Conservation (phyloP, 2,113 vertebrate genomes). For the Grammomys dolichurus region DNA sequence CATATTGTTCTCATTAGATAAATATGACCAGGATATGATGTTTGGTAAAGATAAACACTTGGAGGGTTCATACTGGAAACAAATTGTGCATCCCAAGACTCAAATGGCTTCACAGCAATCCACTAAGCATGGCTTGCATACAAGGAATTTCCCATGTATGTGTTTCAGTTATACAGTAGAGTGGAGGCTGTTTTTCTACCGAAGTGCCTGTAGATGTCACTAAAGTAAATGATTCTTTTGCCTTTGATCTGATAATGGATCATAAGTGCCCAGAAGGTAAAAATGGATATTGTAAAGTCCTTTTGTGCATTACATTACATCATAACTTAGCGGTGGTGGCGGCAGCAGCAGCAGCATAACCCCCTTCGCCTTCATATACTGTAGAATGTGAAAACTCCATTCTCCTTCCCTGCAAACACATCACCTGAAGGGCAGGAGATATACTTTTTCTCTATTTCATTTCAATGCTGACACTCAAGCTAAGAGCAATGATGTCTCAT, state of each 20-base stretch:
- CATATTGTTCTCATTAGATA: not conserved
- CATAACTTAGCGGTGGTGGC: fast-evolving
- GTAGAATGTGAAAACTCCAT: not conserved
- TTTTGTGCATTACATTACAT: not conserved
- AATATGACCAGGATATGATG: not conserved
- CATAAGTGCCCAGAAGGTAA: not conserved
- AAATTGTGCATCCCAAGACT: not conserved
- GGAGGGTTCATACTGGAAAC: not conserved
- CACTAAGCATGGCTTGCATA: no score
- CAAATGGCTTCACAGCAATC: not conserved
- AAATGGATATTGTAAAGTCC: not conserved
- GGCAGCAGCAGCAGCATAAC: not conserved
- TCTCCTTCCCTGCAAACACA: not conserved
- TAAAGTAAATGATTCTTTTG: conserved; percentile 69
- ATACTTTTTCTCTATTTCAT: not conserved
- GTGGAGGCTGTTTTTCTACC: conserved; percentile 61
- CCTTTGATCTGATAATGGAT: conserved; percentile 5
- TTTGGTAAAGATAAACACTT: not conserved
- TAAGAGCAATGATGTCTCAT: not conserved
- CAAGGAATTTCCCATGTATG: not conserved
- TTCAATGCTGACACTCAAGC: not conserved
- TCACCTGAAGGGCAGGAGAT: not conserved
- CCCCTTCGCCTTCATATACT: not conserved
- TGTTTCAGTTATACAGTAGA: not conserved
- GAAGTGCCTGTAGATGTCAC: conserved; percentile 76